Base-by-base conservation (phyloP, 2,797 vertebrate genomes). In the Synanceia verrucosa region DNA sequence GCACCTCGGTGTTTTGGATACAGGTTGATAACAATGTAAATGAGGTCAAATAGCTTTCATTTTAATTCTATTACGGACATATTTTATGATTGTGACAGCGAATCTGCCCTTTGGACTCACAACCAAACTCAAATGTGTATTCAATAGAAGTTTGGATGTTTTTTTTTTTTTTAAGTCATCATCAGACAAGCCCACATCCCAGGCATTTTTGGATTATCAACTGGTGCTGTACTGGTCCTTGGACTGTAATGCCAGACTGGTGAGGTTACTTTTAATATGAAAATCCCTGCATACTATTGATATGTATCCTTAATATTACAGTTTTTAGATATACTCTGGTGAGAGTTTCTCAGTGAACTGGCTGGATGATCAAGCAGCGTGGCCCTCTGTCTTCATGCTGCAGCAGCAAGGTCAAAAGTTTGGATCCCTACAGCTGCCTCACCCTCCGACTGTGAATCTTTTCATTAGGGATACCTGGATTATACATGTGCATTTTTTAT, bases 31-130 rank as follows among this genome's bases (percentile, higher is more conserved):
- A 62, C 48, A 61, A 63, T 56, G 33, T 67, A 75, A 82, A 82
- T 78, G 76, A 87, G 87, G 87, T 88, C 83, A 62, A 76, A 86
- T 82, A 86, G 87, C 88, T 91, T 89, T 91, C 73, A 67, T 79
- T 83, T 86, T 34, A 65, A 62, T 59, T 73, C 33, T 46, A 47
- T 75, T 78, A 55, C 70, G 82, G 77, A 83, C 79, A 57, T 24
- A 19, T 65, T 70, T 81, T 70, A 28, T 33, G 44, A 34, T 80
- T 80, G 65, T 75, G 70, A 64, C 64, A 51, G 43, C 31, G 65
- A 28, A 48, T 70, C 76, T 29, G 29, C 47, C 64, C 52, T 80
- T 72, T 44, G 59, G 63, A 68, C 59, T 57, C 55, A 55, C 53
- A 84, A 57, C 53, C 57, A 64, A 73, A 82, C 69, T 74, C 66